phyloP scores from a whole-genome alignment of 2,888 invertebrate genomes.

The Leistus spinibarbis region DNA sequence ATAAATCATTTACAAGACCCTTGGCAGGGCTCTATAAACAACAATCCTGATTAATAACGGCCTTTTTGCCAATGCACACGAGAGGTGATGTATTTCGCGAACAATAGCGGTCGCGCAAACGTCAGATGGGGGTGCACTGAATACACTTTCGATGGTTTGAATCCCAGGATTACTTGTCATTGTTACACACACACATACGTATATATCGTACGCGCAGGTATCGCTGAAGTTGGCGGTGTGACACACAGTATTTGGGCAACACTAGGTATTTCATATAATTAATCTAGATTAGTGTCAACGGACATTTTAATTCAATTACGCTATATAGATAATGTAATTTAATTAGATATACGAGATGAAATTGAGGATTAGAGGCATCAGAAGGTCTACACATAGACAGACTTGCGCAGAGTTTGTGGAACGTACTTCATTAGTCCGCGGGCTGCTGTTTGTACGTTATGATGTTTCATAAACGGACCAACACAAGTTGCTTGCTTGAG shows the following conservation, averaged over 20 bases:
- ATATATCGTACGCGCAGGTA: background rate
- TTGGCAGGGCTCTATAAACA: background rate
- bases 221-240: background rate
- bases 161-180: constrained; percentile 32
- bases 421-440: constrained; percentile 27
- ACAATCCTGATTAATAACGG: background rate
- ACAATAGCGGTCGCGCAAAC: background rate
- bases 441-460: constrained; percentile 17
- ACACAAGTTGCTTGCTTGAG: background rate
- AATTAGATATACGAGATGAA: constrained; percentile 40
- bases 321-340: constrained; percentile 40
- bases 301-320: constrained; percentile 40
- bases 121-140: constrained; percentile 16
- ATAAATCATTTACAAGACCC: background rate
- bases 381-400: constrained; percentile 29
- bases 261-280: constrained; percentile 37
- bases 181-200: constrained; percentile 5
- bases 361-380: constrained; percentile 37
- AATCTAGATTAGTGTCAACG: constrained; percentile 40
- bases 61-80: background rate
- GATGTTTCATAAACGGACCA: constrained; percentile 9
- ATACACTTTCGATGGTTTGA: constrained; percentile 31
- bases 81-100: background rate
- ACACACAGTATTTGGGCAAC: background rate
- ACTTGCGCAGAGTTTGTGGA: constrained; percentile 18